Evolutionary conservation across 1,140 invertebrate genomes (phyloP), one percentile per base, ranked within the genome.

Genomic region (Lasioglossum baleicum): DNA sequence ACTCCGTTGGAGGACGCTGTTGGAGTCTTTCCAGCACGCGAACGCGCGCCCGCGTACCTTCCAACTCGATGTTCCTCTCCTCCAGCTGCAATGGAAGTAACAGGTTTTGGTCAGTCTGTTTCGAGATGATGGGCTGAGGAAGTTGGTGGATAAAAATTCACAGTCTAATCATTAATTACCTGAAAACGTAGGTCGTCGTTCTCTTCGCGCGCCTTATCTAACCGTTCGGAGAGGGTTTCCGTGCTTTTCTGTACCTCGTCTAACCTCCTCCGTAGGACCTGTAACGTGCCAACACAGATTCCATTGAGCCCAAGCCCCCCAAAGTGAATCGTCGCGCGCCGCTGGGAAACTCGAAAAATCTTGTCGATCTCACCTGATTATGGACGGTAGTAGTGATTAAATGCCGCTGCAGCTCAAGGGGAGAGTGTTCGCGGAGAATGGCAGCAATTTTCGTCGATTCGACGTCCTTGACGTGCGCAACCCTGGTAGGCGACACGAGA

Each of bases 121-220:
- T 2, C 0, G 44, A 48, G 2, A 13, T 35, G 44, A 44, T 44
- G 8, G 8, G 8, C 44, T 10, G 8, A 11, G 44, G 8, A 11
- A 11, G 44, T 7, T 2, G 44, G 8, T 44, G 44, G 8, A 8
- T 8, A 44, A 8, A 44, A 8, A 8, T 11, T 8, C 8, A 0
- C 44, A 44, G 51, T 1, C 17, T 2, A 53, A 15, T 5, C 5
- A 4, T 53, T 10, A 60, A 69, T 74, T 85, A 96, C 96, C 94
- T 97, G 96, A 92, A 97, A 97, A 87, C 95, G 95, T 81, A 97
- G 93, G 90, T 97, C 96, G 78, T 97, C 96, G 73, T 96, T 96
- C 88, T 96, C 95, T 85, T 97, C 96, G 86, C 95, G 94, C 60
- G 94, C 94, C 85, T 95, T 96, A 85, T 96, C 95, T 77, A 97